A percentile compares a stretch with the other conserved stretches of the same genome.
Evolutionary conservation across 2,113 vertebrate genomes (phyloP).

Genomic region (Indicator indicator): DNA sequence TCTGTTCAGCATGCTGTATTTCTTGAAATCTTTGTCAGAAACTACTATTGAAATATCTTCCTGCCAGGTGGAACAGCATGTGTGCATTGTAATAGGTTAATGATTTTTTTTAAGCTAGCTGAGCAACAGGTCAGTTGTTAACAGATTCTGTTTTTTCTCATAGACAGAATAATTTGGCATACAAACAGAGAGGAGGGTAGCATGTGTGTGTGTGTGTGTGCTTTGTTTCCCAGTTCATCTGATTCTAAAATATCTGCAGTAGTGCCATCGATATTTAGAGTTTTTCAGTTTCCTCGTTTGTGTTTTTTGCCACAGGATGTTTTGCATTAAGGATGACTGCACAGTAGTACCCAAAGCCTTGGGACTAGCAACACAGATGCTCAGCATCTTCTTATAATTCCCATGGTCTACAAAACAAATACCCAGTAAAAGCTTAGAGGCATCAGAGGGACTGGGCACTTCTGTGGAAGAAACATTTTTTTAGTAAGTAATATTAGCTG

Average conservation of each 20-base stretch:
- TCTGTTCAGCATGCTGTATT: neutral
- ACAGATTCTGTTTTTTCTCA: conserved; percentile 13
- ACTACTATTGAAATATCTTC: conserved; percentile 14
- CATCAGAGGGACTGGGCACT: neutral
- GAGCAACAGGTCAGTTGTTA: conserved; percentile 31
- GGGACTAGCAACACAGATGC: neutral
- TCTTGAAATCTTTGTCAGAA: conserved; percentile 20
- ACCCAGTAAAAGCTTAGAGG: neutral
- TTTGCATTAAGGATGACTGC: neutral
- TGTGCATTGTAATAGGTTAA: conserved; percentile 29
- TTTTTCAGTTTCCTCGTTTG: neutral
- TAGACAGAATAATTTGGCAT: neutral
- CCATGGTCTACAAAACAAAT: neutral
- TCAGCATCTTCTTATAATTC: neutral
- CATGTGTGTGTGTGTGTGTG: neutral
- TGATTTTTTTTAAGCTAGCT: conserved; percentile 43
- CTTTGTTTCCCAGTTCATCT: neutral
- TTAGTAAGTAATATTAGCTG: neutral
- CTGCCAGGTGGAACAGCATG: conserved; percentile 32
- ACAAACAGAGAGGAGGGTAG: neutral
- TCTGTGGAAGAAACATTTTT: neutral
- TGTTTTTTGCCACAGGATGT: neutral
- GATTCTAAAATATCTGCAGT: neutral
- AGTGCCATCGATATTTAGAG: neutral
- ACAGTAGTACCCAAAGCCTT: neutral